These are phyloP conservation scores for Drosophila bunnanda DNA, from an alignment of 2,888 invertebrate species.

Conservation along the genomic window DNA sequence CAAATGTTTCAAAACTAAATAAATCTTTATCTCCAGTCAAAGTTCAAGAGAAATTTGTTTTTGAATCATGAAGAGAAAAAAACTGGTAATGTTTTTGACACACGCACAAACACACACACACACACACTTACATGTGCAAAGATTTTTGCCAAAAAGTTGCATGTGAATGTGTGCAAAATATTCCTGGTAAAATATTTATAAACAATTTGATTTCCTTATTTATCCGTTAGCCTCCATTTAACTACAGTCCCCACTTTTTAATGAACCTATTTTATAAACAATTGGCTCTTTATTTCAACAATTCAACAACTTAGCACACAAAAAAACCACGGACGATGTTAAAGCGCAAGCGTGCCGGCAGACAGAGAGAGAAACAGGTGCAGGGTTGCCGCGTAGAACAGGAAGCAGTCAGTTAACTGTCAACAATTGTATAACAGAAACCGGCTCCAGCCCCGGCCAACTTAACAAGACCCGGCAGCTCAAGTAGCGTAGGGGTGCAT, in stretches of 20 bases:
- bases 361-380: constrained; percentile 6
- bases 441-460: constrained; percentile 83
- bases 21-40: not conserved
- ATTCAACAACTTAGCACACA: not conserved
- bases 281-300: not conserved
- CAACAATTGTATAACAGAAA: constrained; percentile 82
- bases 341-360: constrained; percentile 7
- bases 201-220: not conserved
- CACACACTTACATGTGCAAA: not conserved
- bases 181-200: too few relatives aligned
- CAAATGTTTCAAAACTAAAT: not conserved
- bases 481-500: constrained; percentile 73
- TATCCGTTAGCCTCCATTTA: not conserved
- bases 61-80: not conserved
- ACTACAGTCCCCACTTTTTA: not conserved
- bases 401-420: constrained; percentile 27
- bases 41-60: not conserved
- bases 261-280: not conserved
- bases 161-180: too few relatives aligned
- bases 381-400: not conserved
- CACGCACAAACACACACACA: not conserved
- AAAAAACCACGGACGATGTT: not conserved
- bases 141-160: not conserved
- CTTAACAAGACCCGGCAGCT: constrained; percentile 75
- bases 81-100: not conserved